Percentiles rank a stretch among this genome's conserved stretches.
Evolutionary conservation across 2,797 vertebrate genomes (phyloP).

Genomic region (Siniperca obscura): DNA sequence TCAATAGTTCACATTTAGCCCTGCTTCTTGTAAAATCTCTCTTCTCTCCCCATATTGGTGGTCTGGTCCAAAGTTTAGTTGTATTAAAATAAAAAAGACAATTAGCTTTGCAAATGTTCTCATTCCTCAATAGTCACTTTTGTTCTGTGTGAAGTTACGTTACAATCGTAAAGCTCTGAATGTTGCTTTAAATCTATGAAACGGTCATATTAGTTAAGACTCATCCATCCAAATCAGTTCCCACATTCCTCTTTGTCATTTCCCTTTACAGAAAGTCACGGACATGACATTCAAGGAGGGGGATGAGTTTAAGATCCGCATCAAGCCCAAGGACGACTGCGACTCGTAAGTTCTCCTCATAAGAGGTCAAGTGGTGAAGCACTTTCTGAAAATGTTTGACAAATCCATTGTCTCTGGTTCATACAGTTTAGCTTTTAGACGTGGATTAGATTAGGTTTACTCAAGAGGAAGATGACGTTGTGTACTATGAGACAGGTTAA

Average conservation of each 20-base stretch:
- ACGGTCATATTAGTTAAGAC: background rate
- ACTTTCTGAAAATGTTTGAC: background rate
- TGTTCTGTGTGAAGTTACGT: background rate
- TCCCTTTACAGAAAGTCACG: constrained; percentile 65
- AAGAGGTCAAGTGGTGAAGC: background rate
- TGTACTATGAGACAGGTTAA: background rate
- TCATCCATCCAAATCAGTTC: background rate
- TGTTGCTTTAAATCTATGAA: background rate
- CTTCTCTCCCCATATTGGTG: background rate
- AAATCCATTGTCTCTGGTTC: background rate
- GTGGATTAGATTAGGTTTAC: background rate
- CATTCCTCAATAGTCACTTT: background rate
- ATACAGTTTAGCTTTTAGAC: background rate
- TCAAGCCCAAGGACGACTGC: constrained; percentile 62
- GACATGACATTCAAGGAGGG: constrained; percentile 83
- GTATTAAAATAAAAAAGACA: background rate
- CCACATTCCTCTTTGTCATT: background rate
- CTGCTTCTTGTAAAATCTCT: background rate
- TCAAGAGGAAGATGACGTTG: background rate
- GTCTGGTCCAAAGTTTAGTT: background rate
- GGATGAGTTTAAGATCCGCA: constrained; percentile 80
- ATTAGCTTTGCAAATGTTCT: background rate
- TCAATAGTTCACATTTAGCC: background rate
- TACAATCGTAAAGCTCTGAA: background rate
- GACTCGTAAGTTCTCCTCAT: constrained; percentile 31